Evolutionary conservation across 2,888 invertebrate genomes (phyloP).

Genomic region (Aphidius colemani): DNA sequence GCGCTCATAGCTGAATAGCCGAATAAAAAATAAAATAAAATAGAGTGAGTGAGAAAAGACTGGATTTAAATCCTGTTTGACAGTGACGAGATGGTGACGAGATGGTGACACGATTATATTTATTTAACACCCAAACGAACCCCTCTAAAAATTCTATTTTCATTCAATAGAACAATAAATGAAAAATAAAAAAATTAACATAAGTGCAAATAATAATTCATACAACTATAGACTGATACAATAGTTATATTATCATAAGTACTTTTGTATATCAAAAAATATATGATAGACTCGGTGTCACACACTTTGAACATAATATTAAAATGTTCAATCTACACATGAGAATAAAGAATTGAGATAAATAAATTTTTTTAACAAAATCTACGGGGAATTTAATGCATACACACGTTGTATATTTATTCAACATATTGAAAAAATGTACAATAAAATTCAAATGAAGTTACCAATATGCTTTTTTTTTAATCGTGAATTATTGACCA

Average conservation of each 20-base stretch:
- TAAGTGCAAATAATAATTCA: conserved; percentile 36
- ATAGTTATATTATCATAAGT: too few species aligned
- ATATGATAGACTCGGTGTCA: not conserved
- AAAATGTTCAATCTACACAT: not conserved
- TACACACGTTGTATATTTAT: not conserved
- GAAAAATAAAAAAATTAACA: conserved; percentile 43
- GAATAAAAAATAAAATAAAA: conserved; percentile 8
- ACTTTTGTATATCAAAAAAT: conserved; percentile 15
- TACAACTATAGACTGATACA: too few species aligned
- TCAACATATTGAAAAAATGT: not conserved
- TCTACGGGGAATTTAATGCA: not conserved
- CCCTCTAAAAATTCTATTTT: conserved; percentile 33
- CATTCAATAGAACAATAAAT: conserved; percentile 34
- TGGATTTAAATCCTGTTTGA: conserved; percentile 46
- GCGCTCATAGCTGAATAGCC: conserved; percentile 3
- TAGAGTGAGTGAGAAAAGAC: conserved; percentile 1
- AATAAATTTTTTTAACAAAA: too few species aligned
- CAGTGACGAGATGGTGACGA: conserved; percentile 53
- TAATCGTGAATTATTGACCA: not conserved
- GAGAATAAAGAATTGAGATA: conserved; percentile 3
- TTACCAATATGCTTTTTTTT: not conserved
- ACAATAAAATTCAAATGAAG: not conserved
- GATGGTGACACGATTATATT: conserved; percentile 48
- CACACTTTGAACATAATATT: not conserved
- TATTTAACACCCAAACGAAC: conserved; percentile 36